Conservation (phyloP, 1,140 invertebrate species). For the Orius laevigatus region DNA sequence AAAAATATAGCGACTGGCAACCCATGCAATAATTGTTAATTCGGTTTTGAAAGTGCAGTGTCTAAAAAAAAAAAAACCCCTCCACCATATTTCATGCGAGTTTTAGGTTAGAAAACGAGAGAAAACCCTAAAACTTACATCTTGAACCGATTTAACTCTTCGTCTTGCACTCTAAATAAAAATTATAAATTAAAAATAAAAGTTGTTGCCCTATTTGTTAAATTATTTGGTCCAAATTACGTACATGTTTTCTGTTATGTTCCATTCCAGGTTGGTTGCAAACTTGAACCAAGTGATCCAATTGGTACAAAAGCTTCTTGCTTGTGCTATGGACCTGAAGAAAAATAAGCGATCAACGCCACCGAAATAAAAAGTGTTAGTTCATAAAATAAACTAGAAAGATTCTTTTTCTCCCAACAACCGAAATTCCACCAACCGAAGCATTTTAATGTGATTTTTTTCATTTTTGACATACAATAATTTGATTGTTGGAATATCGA, state of each 20-base stretch:
- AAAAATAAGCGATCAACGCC: slow-evolving; percentile 31
- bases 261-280: slow-evolving; percentile 74
- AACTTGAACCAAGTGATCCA: slow-evolving; percentile 88
- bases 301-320: slow-evolving; percentile 88
- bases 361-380: slow-evolving; percentile 14
- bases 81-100: not conserved
- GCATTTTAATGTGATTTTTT: slow-evolving; percentile 8
- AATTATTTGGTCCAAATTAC: slow-evolving; percentile 18
- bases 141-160: slow-evolving; percentile 7
- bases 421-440: not conserved
- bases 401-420: not conserved
- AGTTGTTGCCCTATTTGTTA: too few species aligned
- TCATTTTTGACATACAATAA: slow-evolving; percentile 14
- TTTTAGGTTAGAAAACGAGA: not conserved
- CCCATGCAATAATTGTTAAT: not conserved
- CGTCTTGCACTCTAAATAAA: slow-evolving; percentile 18
- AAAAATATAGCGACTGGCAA: too few species aligned
- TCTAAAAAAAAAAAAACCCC: not conserved
- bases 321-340: slow-evolving; percentile 82
- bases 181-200: slow-evolving; percentile 14
- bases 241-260: slow-evolving; percentile 54
- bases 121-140: slow-evolving; percentile 2
- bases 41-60: not conserved
- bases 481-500: slow-evolving; percentile 23
- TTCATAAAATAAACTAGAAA: not conserved